Conservation (phyloP, 2,113 vertebrate species). For the Lagopus leucura region DNA sequence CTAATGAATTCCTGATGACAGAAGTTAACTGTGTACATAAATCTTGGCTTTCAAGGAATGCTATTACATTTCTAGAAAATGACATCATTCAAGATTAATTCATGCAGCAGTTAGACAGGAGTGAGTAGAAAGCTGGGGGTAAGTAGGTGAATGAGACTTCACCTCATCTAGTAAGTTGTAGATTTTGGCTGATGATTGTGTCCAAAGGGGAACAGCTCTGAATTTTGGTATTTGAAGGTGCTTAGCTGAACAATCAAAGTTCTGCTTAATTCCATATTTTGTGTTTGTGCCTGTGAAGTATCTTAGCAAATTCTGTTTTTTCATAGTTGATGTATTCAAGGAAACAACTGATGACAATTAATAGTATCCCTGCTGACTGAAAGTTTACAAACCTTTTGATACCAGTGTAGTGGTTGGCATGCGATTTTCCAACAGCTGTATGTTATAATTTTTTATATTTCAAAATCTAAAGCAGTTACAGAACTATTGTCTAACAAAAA, state of each 20-base stretch:
- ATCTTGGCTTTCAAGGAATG: background rate
- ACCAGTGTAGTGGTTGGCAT: background rate
- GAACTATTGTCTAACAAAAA: background rate
- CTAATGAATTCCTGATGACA: background rate
- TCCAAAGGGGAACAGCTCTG: background rate
- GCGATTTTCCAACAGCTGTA: accelerated
- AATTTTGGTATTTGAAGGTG: background rate
- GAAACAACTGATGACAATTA: background rate
- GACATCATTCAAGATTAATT: background rate
- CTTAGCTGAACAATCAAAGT: background rate
- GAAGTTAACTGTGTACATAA: background rate
- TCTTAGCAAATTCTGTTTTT: background rate
- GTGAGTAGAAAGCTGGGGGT: background rate
- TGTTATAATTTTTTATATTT: background rate
- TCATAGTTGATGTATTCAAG: background rate
- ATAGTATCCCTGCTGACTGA: background rate
- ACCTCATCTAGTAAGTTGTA: background rate
- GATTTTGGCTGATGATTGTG: background rate
- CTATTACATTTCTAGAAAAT: background rate
- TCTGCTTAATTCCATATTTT: background rate
- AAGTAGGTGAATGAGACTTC: background rate
- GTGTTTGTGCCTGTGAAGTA: background rate
- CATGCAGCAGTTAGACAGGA: background rate
- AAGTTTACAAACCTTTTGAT: background rate
- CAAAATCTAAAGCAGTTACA: background rate